Evolutionary conservation across 30 jellyfish, hydroid and myxozoan species (phyloP).

Genomic region (Nemopilema nomurai): DNA sequence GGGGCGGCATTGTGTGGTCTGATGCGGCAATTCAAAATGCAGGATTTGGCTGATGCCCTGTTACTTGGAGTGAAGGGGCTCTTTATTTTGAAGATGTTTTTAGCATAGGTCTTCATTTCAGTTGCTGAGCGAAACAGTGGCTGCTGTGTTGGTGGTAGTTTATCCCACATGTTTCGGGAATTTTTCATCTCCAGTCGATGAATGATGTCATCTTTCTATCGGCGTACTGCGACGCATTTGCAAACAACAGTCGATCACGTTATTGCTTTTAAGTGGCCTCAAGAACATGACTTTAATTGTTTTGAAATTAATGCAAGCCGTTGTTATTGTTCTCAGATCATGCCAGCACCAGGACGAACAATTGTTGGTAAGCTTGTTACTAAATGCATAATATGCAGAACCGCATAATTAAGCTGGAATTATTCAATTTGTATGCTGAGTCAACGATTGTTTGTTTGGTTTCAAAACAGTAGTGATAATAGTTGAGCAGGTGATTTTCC

Average conservation of each 20-base stretch:
- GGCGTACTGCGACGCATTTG: neutral
- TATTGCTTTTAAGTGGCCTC: conserved; percentile 13
- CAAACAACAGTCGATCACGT: conserved; percentile 1
- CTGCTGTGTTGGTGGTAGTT: neutral
- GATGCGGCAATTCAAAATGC: conserved; percentile 12
- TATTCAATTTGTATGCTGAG: neutral
- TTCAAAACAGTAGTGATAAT: neutral
- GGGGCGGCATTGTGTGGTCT: conserved; percentile 1
- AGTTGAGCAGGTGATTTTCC: neutral
- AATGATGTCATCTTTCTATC: conserved; percentile 9
- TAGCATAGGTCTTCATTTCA: neutral
- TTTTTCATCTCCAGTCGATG: neutral
- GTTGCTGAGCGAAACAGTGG: neutral
- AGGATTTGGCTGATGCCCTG: neutral
- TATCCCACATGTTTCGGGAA: neutral
- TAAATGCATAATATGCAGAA: neutral
- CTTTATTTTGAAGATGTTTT: neutral
- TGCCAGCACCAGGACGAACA: neutral
- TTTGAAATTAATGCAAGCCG: neutral
- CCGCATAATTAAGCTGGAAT: conserved; percentile 1
- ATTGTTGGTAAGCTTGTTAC: conserved; percentile 1
- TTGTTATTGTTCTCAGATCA: conserved; percentile 1
- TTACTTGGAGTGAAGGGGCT: conserved; percentile 37
- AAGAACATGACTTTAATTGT: conserved; percentile 4
- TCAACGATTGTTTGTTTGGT: neutral